phyloP scores from a whole-genome alignment of 2,113 vertebrate species.

The Tringa solitaria region DNA sequence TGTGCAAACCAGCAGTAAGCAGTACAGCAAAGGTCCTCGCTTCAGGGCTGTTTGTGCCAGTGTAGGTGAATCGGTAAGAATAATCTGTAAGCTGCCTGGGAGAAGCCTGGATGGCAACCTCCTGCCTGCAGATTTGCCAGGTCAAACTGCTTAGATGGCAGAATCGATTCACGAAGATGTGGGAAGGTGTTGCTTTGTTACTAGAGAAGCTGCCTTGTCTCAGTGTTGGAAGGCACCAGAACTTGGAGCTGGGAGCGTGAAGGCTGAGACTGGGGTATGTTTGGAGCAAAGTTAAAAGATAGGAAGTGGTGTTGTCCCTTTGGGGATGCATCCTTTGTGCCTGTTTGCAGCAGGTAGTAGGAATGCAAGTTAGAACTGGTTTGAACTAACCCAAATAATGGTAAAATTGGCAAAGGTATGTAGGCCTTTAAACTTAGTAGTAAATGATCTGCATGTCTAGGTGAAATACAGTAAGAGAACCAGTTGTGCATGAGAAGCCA shows the following conservation, averaged over 20 bases:
- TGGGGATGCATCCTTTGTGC: neutral
- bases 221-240: neutral
- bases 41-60: neutral
- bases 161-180: rapidly evolving
- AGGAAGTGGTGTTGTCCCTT: neutral
- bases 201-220: neutral
- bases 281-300: neutral
- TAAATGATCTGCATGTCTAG: neutral
- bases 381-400: neutral
- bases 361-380: neutral
- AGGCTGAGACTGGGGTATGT: neutral
- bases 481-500: neutral
- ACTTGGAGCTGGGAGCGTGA: neutral
- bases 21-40: neutral
- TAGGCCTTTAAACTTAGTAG: neutral
- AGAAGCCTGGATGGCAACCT: neutral
- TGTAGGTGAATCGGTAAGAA: neutral
- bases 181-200: neutral
- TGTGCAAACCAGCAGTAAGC: neutral
- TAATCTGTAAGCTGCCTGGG: neutral
- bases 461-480: neutral
- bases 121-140: neutral
- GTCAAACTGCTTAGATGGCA: neutral
- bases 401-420: neutral
- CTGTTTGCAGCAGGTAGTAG: neutral